Conservation (phyloP, 2,113 vertebrate species). For the Aythya baeri region DNA sequence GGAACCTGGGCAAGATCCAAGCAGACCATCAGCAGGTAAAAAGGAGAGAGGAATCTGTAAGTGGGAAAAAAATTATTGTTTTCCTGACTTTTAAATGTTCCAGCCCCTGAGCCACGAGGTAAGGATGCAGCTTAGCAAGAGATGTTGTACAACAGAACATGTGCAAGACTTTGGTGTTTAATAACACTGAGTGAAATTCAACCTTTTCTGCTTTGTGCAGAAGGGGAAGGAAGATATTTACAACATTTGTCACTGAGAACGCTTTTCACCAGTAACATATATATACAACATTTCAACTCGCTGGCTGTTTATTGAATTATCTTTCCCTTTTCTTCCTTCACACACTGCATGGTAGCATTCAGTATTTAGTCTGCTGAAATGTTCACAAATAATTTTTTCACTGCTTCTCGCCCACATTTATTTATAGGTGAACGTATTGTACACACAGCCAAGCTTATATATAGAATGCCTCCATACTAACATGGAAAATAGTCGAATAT, state of each 20-base stretch:
- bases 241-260: not conserved
- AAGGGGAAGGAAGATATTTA: not conserved
- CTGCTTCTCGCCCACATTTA: not conserved
- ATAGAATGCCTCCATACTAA: not conserved
- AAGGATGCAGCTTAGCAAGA: not conserved
- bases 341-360: not conserved
- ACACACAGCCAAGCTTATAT: conserved; percentile 13
- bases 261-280: not conserved
- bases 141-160: not conserved
- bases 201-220: not conserved
- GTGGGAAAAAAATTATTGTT: not conserved
- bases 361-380: conserved; percentile 25
- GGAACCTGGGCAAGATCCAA: not conserved
- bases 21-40: not conserved
- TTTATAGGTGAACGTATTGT: conserved; percentile 39
- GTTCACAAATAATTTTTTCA: conserved; percentile 30
- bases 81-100: not conserved
- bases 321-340: not conserved
- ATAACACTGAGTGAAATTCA: not conserved
- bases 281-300: not conserved
- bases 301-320: not conserved
- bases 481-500: not conserved
- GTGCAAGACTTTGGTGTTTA: not conserved
- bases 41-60: not conserved
- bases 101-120: not conserved